Conservation (phyloP, 1,140 invertebrate species). For the Caenorhabditis brenneri region DNA sequence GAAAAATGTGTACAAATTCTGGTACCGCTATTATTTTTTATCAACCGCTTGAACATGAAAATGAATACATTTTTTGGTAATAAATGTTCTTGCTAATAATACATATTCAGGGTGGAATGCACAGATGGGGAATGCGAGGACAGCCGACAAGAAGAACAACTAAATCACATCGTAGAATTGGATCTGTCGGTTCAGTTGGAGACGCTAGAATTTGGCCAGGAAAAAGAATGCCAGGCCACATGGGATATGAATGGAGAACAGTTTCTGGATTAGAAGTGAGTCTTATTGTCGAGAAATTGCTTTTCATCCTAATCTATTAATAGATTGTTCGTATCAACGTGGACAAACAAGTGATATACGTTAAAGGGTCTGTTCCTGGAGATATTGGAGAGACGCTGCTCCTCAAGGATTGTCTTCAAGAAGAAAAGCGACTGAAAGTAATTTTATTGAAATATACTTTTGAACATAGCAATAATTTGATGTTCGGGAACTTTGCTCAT, state of each 20-base stretch:
- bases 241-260: slow-evolving; percentile 82
- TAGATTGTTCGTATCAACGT: slow-evolving; percentile 66
- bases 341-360: slow-evolving; percentile 69
- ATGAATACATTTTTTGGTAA: too few relatives aligned
- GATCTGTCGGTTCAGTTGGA: slow-evolving; percentile 81
- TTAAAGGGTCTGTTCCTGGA: slow-evolving; percentile 64
- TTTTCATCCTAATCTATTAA: not conserved
- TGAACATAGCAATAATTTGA: not conserved
- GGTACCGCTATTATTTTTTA: too few relatives aligned
- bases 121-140: slow-evolving; percentile 92
- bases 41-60: too few relatives aligned
- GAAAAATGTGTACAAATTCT: too few relatives aligned
- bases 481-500: not conserved
- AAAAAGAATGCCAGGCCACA: slow-evolving; percentile 93
- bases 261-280: slow-evolving; percentile 77
- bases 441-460: not conserved
- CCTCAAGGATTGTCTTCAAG: slow-evolving; percentile 63
- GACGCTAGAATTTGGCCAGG: slow-evolving; percentile 89
- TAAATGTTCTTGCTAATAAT: too few relatives aligned
- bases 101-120: slow-evolving; percentile 78
- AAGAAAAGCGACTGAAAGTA: slow-evolving; percentile 34
- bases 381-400: slow-evolving; percentile 63
- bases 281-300: not conserved
- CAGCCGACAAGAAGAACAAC: slow-evolving; percentile 87
- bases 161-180: slow-evolving; percentile 89